Percentiles rank a stretch among this genome's conserved stretches.
phyloP scores from a whole-genome alignment of 2,113 vertebrate genomes.

The Taurulus bubalis region DNA sequence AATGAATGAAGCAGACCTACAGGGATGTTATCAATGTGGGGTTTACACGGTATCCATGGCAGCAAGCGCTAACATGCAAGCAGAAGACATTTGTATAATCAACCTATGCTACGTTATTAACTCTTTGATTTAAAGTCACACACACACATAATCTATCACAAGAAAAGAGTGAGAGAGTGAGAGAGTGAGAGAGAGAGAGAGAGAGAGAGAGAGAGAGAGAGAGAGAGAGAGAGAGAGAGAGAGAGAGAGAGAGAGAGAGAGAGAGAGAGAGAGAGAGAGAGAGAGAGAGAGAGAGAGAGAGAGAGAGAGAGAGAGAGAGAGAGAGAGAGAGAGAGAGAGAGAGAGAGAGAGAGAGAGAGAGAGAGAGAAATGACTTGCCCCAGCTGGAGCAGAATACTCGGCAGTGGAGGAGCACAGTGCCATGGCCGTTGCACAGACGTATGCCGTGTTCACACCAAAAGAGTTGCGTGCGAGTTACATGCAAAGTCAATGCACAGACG shows the following conservation, averaged over 20 bases:
- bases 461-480: too few relatives aligned
- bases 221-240: background rate
- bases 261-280: too few relatives aligned
- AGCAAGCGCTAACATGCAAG: background rate
- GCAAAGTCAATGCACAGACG: too few relatives aligned
- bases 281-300: too few relatives aligned
- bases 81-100: background rate
- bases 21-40: background rate
- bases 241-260: background rate
- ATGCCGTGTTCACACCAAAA: too few relatives aligned
- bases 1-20: background rate
- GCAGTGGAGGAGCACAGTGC: too few relatives aligned
- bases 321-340: too few relatives aligned
- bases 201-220: background rate
- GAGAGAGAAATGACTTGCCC: too few relatives aligned
- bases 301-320: too few relatives aligned
- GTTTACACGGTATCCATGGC: background rate
- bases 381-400: too few relatives aligned
- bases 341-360: too few relatives aligned
- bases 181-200: background rate
- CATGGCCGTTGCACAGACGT: too few relatives aligned
- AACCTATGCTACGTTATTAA: background rate
- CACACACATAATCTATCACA: conserved; percentile 29
- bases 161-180: background rate
- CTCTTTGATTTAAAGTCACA: conserved; percentile 13